phyloP scores from a whole-genome alignment of 2,888 invertebrate species.

The Ichneumoninae sp. region DNA sequence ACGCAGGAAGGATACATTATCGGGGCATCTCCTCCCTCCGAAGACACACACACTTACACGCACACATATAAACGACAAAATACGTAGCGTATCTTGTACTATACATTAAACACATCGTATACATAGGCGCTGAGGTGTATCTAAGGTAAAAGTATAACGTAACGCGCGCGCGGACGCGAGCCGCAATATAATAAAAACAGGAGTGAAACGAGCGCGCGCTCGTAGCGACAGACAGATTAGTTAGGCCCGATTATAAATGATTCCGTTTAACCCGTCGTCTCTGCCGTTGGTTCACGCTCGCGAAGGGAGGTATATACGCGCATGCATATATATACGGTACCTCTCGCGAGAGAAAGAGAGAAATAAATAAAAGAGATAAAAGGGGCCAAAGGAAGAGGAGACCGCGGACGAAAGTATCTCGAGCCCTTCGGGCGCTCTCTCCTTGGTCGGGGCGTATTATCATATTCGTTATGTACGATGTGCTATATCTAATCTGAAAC shows the following conservation, averaged over 20 bases:
- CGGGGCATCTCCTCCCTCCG: constrained; percentile 45
- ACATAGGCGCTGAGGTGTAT: constrained; percentile 21
- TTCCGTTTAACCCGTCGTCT: constrained; percentile 86
- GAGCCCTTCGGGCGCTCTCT: constrained; percentile 75
- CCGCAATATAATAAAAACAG: constrained; percentile 77
- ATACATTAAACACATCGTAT: neutral
- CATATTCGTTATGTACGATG: constrained; percentile 84
- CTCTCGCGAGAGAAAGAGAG: constrained; percentile 40
- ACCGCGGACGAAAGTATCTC: constrained; percentile 17
- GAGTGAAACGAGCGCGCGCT: constrained; percentile 77
- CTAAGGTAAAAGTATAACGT: constrained; percentile 74
- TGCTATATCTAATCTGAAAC: constrained; percentile 82
- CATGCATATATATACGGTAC: neutral
- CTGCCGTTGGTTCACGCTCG: constrained; percentile 43
- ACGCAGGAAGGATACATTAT: constrained; percentile 52
- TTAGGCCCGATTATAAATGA: constrained; percentile 88
- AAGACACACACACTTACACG: constrained; percentile 7
- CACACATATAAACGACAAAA: neutral
- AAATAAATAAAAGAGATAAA: constrained; percentile 64
- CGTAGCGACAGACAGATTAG: constrained; percentile 87
- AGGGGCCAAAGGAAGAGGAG: constrained; percentile 26
- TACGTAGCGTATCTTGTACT: constrained; percentile 26
- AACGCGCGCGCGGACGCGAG: constrained; percentile 63
- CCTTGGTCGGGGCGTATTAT: constrained; percentile 79
- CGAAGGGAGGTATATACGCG: neutral